Evolutionary conservation across 2,797 vertebrate species (phyloP).

Genomic region (Catharus ustulatus): DNA sequence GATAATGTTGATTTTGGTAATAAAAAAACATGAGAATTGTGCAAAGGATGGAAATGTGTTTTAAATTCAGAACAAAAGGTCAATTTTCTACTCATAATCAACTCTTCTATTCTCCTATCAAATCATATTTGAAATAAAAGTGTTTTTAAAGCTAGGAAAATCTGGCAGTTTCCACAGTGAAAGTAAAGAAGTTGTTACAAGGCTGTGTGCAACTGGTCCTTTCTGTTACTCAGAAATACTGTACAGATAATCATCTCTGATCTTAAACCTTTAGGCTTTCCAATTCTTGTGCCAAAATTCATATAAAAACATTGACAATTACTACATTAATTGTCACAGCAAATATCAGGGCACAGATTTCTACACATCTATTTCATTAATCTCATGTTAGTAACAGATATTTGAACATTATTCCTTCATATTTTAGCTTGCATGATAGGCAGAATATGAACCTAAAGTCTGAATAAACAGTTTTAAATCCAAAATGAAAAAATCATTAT

Average conservation of each 20-base stretch:
- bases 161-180: background rate
- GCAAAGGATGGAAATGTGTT: background rate
- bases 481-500: background rate
- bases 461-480: background rate
- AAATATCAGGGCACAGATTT: background rate
- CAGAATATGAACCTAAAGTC: background rate
- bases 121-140: background rate
- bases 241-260: background rate
- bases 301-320: background rate
- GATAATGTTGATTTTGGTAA: conserved; percentile 45
- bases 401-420: background rate
- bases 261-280: background rate
- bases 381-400: background rate
- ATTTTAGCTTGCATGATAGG: background rate
- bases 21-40: background rate
- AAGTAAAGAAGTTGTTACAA: background rate
- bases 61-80: conserved; percentile 37
- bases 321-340: background rate
- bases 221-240: background rate
- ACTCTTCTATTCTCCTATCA: background rate
- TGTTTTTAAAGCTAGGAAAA: background rate
- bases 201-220: background rate
- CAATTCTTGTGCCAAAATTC: background rate
- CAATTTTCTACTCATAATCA: background rate
- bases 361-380: background rate